Base-by-base conservation (phyloP, 2,888 invertebrate genomes). In the Erebia aethiops region DNA sequence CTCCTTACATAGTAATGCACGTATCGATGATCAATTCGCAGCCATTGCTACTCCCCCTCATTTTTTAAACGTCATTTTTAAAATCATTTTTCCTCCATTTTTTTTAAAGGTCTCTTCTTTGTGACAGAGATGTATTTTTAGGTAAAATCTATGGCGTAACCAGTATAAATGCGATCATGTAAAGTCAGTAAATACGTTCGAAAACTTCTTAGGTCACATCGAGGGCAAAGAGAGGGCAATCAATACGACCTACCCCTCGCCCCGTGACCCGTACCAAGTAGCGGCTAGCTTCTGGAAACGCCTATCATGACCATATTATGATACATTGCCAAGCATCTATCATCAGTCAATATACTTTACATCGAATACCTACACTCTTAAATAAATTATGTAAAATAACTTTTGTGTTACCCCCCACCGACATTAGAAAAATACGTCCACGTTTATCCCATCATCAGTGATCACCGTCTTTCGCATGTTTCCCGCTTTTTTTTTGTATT, bases 271-370 rank as follows among this genome's bases (percentile, higher is more conserved):
- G 79, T 78, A 76, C 78, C 80, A 82, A 85, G 81, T 82, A 85
- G 81, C 78, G 81, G 85, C 84, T 85, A 87, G 81, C 83, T 85
- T 79, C 84, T 85, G 81, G 83, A 83, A 82, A 82, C 86, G 83
- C 83, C 86, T 87, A 86, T 84, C 82, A 75, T 60, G 60, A 21
- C 51, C 60, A 60, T 57, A 35, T 11, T 57, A 35, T 11, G 51
- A 67, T 51, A 52, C 60, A 49, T 51, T 14, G 51, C 7, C 52
- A 35, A 52, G 62, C 11, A 1, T 18, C 14, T 49, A 41, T 16
- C 41, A 26, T 57, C 54, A 18, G 9, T 8, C 18, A 18, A 3
- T 18, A 54, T 10, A 9, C 52, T 10, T 54, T 18, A 52, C 52
- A 52, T 18, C 16, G 9, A 54, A 54, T 35, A 35, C 35, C 35